Conservation (phyloP, 2,888 invertebrate species). For the Timema cristinae region DNA sequence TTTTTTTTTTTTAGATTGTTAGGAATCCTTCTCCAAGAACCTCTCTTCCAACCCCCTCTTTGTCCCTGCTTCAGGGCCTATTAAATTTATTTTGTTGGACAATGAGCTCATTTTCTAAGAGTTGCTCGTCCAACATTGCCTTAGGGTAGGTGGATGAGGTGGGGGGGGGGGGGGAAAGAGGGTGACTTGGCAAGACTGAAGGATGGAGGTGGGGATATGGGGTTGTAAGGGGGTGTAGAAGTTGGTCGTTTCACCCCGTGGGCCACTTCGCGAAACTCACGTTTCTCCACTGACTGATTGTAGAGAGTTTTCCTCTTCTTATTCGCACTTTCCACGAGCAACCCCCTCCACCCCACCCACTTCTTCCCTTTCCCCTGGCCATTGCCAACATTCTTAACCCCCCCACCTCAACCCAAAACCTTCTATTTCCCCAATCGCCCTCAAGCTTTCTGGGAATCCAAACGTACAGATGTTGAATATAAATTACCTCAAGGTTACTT, state of each 20-base stretch:
- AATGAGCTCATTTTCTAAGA: slow-evolving; percentile 17
- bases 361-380: neutral
- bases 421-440: neutral
- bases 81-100: slow-evolving; percentile 17
- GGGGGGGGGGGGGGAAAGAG: neutral
- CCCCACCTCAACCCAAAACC: neutral
- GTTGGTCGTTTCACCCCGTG: neutral
- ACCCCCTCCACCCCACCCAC: neutral
- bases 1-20: slow-evolving; percentile 1
- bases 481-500: slow-evolving; percentile 7
- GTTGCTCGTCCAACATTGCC: neutral
- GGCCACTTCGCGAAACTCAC: neutral
- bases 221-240: neutral
- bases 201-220: neutral
- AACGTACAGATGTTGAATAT: slow-evolving; percentile 16
- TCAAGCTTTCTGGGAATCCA: neutral
- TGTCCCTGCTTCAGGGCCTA: slow-evolving; percentile 8
- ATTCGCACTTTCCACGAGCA: too few species aligned
- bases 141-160: neutral
- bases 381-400: neutral
- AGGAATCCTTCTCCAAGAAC: neutral
- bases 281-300: slow-evolving; percentile 14
- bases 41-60: neutral
- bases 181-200: neutral
- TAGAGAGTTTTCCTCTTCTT: neutral